Base-by-base conservation (phyloP, 2,797 vertebrate species). In the Schizothorax lantsangensis region DNA sequence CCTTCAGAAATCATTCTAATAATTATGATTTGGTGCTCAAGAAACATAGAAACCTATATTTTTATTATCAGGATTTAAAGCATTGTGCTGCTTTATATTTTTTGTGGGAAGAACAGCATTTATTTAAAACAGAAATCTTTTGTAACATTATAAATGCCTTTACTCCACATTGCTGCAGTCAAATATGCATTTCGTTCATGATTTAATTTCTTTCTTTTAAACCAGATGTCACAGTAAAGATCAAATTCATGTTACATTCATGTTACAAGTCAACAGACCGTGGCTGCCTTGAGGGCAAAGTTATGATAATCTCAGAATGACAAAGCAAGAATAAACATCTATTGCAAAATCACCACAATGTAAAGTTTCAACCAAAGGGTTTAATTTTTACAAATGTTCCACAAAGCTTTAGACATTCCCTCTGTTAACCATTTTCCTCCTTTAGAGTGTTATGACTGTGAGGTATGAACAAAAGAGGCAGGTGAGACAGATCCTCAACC, bases 361-460 rank as follows among this genome's bases (percentile, higher is more conserved):
- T n/a, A 66, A 66, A 47, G 40, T 19, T 79, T 85, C 38, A 40
- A 69, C 77, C 74, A 40, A 79, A 79, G 7, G 64, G 72, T 66
- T 69, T 69, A 85, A 68, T 79, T 54, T 79, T 79, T 79, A 68
- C 26, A 66, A 79, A 49, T 21, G 52, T 79, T 81, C 19, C 10
- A 49, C 57, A 68, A 47, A 23, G 43, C 10, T 49, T 81, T 47
- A 66, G 59, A 66, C 79, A 47, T 10, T 43, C n/a, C 26, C 26
- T 9, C n/a, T 81, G 79, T 81, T 81, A 81, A 68, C 40, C 26
- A 81, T 81, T 81, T 80, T 33, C 79, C 47, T 47, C 26, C 11
- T 19, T 81, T 40, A 5, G 26, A 47, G n/a, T 66, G 43, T 62
- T 30, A 43, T 66, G 10, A 19, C 38, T 59, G 4, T 33, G 1